A percentile compares a stretch with the other conserved stretches of the same genome.
phyloP scores from a whole-genome alignment of 2,888 invertebrate species.

The Cabera pusaria region DNA sequence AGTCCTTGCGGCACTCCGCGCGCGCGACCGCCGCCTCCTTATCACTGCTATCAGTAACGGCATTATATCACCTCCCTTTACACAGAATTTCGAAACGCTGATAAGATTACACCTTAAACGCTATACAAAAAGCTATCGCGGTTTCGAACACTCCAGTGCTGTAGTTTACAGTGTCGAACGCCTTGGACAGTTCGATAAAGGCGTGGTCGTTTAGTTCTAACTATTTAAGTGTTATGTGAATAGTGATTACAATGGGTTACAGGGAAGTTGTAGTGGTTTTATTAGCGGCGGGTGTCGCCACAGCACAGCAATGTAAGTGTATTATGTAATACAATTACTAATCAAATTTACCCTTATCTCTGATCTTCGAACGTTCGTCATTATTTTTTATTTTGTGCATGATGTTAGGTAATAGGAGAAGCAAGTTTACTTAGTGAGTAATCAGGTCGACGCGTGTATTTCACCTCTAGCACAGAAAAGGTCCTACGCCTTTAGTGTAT shows the following conservation, averaged over 20 bases:
- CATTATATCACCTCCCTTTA: slow-evolving; percentile 65
- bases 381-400: slow-evolving; percentile 1
- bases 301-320: slow-evolving; percentile 62
- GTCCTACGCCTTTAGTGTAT: too few relatives aligned
- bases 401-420: too few relatives aligned
- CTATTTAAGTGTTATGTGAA: slow-evolving; percentile 30
- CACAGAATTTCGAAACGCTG: slow-evolving; percentile 70
- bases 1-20: slow-evolving; percentile 43
- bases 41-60: slow-evolving; percentile 42
- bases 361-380: too few relatives aligned
- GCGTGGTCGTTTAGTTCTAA: slow-evolving; percentile 27
- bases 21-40: slow-evolving; percentile 34
- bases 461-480: too few relatives aligned
- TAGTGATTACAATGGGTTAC: slow-evolving; percentile 48
- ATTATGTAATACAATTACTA: slow-evolving; percentile 17
- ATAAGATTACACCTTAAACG: slow-evolving; percentile 58
- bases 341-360: too few relatives aligned
- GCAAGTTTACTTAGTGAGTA: too few relatives aligned
- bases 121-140: slow-evolving; percentile 45
- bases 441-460: too few relatives aligned
- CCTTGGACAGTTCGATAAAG: slow-evolving; percentile 35
- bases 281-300: slow-evolving; percentile 41
- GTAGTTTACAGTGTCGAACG: slow-evolving; percentile 44
- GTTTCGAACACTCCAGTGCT: slow-evolving; percentile 47
- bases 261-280: slow-evolving; percentile 41